These are phyloP conservation scores for Pterocles burchelli DNA, from an alignment of 2,113 vertebrate genomes.

Conservation along the genomic window DNA sequence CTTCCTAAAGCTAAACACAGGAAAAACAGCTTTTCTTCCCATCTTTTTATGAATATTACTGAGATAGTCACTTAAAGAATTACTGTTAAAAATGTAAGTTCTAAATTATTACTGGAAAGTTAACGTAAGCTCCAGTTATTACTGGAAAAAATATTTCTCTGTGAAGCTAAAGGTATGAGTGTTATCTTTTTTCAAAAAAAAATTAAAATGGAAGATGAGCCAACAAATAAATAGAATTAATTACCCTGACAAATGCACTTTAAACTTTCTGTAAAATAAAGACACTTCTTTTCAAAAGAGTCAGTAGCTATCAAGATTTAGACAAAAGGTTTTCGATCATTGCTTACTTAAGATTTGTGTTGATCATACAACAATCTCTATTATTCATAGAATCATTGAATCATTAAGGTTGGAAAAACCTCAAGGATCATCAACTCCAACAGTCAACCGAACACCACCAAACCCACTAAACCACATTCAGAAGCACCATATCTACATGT, in stretches of 20 bases:
- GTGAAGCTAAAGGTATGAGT: not conserved
- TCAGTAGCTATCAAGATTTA: not conserved
- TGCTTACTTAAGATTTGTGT: not conserved
- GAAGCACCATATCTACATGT: too few relatives aligned
- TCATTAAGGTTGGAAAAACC: too few relatives aligned
- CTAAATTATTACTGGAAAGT: not conserved
- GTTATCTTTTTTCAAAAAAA: too few relatives aligned
- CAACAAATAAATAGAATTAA: not conserved
- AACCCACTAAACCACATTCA: too few relatives aligned
- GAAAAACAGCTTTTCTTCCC: not conserved
- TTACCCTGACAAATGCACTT: not conserved
- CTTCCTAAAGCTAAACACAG: not conserved
- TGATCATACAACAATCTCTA: not conserved
- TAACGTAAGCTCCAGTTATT: not conserved
- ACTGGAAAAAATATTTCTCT: not conserved
- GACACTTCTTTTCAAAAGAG: not conserved
- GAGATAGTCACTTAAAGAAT: not conserved
- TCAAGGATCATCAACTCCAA: too few relatives aligned
- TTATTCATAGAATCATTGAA: not conserved
- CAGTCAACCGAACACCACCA: too few relatives aligned
- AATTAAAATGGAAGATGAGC: not conserved
- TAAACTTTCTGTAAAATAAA: not conserved
- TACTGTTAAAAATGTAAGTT: not conserved
- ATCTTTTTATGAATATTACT: not conserved
- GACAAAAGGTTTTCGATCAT: fast-evolving